Conservation (phyloP, 2,888 invertebrate genomes). For the Priocnemis perturbator region DNA sequence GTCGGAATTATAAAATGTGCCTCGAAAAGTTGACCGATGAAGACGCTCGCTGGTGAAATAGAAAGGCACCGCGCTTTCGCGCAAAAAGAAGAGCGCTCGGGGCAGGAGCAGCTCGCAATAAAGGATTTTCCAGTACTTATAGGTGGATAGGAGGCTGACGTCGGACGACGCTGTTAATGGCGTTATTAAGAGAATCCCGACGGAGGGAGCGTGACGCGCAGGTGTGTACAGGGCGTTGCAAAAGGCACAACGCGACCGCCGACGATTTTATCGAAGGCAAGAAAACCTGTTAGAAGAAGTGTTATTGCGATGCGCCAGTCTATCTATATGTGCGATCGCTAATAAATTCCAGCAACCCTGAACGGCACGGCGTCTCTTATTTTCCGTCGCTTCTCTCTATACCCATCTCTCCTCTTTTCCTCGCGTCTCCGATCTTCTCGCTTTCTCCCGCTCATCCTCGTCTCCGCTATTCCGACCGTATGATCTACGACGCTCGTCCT, state of each 20-base stretch:
- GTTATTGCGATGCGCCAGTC: conserved; percentile 67
- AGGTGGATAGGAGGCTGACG: conserved; percentile 8
- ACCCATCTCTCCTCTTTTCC: conserved; percentile 15
- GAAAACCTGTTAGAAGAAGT: conserved; percentile 71
- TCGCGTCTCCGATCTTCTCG: conserved; percentile 12
- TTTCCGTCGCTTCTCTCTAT: conserved; percentile 33
- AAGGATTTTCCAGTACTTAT: conserved; percentile 18
- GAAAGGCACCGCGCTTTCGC: no score
- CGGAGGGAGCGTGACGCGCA: conserved; percentile 41
- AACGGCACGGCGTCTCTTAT: conserved; percentile 43
- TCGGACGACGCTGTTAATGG: conserved; percentile 41
- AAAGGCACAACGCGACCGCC: conserved; percentile 61
- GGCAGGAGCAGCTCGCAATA: not conserved
- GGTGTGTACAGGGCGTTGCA: conserved; percentile 62
- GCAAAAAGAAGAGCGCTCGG: not conserved
- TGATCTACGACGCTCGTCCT: conserved; percentile 31
- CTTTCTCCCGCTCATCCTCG: conserved; percentile 19
- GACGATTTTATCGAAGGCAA: conserved; percentile 69
- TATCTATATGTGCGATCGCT: conserved; percentile 69
- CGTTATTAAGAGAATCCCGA: conserved; percentile 57
- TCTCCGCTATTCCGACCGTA: conserved; percentile 2
- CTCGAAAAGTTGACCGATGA: no score
- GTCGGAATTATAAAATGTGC: no score
- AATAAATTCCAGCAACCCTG: conserved; percentile 67
- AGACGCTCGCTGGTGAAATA: no score